A percentile compares a stretch with the other conserved stretches of the same genome.
These are phyloP conservation scores for Montifringilla adamsi DNA, from an alignment of 2,113 vertebrate species.

Conservation along the genomic window DNA sequence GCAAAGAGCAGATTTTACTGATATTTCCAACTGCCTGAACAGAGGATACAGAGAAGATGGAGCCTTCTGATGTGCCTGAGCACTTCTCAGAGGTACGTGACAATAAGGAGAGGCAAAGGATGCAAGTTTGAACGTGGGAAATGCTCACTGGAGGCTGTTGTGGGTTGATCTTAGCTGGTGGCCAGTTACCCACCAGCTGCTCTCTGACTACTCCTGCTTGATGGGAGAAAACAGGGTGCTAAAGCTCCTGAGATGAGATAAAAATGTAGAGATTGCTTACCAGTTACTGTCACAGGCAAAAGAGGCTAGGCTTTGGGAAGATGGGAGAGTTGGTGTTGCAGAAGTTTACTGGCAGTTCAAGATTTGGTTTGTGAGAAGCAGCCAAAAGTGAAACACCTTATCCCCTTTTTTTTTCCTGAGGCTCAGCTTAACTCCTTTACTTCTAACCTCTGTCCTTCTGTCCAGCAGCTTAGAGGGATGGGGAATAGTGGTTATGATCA, in stretches of 20 bases:
- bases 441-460: background rate
- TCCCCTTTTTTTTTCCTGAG: background rate
- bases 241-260: background rate
- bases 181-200: background rate
- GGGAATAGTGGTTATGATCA: background rate
- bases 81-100: background rate
- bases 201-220: background rate
- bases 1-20: background rate
- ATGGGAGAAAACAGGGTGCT: background rate
- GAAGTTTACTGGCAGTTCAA: background rate
- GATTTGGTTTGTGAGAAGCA: background rate
- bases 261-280: background rate
- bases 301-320: background rate
- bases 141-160: background rate
- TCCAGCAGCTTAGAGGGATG: background rate
- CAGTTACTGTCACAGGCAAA: background rate
- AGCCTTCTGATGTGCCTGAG: background rate
- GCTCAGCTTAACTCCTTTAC: background rate
- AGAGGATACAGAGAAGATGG: background rate
- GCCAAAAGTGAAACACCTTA: background rate
- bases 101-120: background rate
- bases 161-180: background rate
- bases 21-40: background rate
- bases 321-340: background rate
- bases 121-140: background rate